Base-by-base conservation (phyloP, 2,113 vertebrate species). In the Scomber japonicus region DNA sequence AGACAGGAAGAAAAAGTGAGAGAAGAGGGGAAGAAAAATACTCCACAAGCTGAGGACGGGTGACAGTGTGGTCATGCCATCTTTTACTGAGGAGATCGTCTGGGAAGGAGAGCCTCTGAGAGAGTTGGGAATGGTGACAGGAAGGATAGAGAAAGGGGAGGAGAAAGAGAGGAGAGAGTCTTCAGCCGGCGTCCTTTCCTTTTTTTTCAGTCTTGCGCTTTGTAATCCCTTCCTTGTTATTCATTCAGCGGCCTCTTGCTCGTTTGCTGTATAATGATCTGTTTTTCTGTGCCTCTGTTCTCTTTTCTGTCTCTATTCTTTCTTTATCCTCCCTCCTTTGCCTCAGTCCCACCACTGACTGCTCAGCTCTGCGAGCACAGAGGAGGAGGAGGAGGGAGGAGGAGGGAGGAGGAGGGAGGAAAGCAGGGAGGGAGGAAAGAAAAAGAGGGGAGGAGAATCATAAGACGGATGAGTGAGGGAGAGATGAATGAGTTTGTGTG, bases 341-440 rank as follows among this genome's bases (percentile, higher is more conserved):
- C 90, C 89, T 92, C 87, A 73, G 93, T 95, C 95, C 95, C 94
- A 91, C 93, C 82, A 92, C 93, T 86, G 94, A 95, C 93, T 95
- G 91, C 89, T 88, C 84, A 82, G 87, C 92, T 83, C 86, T 79
- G 80, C 35, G 83, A 86, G 82, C 88, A 76, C 75, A 81, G 69
- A 78, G 50, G 79, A 83, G 75, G 68, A 84, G 78, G 71, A 79
- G 75, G 80, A 74, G 57, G 64, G 48, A 44, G 67, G 19, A 24
- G 59, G 27, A 46, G 55, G 70, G 46, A 30, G 27, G 44, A 67
- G 49, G 69, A 59, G 56, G 54, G 45, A 21, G 59, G 21, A 55
- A 53, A 13, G n/a, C 9, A 62, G 24, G 45, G 56, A 48, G 24
- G 24, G 24, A 27, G 24, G 24, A 27, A 27, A 27, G 24, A 83